Percentiles rank a stretch among this genome's conserved stretches.
Conservation (phyloP, 2,888 invertebrate species). For the Eubasilissa splendida region DNA sequence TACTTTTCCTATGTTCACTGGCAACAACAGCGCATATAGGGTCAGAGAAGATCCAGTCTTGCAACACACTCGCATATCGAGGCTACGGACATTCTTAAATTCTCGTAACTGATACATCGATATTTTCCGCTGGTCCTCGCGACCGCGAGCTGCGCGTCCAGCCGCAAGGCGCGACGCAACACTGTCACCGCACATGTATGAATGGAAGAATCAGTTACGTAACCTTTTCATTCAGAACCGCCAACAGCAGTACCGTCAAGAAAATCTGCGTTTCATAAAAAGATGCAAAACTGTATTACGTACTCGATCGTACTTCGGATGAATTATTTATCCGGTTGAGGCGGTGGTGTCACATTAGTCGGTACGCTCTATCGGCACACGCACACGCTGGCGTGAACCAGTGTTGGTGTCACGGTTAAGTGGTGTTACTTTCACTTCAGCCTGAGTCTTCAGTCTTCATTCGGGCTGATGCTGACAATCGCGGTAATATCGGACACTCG, state of each 20-base stretch:
- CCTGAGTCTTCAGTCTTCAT: conserved; percentile 5
- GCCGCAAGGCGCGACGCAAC: conserved; percentile 9
- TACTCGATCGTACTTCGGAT: neutral
- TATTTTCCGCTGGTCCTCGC: conserved; percentile 6
- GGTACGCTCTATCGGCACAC: neutral
- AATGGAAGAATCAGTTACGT: neutral
- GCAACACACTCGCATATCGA: conserved; percentile 17
- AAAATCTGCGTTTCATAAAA: too few relatives aligned
- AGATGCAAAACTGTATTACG: neutral
- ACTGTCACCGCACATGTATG: neutral
- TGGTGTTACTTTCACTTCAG: conserved; percentile 45
- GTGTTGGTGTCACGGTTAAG: conserved; percentile 45
- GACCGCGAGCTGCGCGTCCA: neutral
- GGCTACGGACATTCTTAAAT: conserved; percentile 26
- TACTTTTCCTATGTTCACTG: too few relatives aligned
- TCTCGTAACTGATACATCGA: conserved; percentile 15
- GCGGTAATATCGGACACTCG: neutral
- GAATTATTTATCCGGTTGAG: neutral
- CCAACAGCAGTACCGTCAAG: too few relatives aligned
- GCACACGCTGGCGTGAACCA: conserved; percentile 2
- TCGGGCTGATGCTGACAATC: neutral
- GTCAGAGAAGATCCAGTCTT: conserved; percentile 29
- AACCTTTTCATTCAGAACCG: neutral
- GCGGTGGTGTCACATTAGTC: neutral
- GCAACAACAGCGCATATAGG: neutral